Percentiles rank a stretch among this genome's conserved stretches.
phyloP scores from a whole-genome alignment of 2,797 vertebrate genomes.

The Centroberyx gerrardi region DNA sequence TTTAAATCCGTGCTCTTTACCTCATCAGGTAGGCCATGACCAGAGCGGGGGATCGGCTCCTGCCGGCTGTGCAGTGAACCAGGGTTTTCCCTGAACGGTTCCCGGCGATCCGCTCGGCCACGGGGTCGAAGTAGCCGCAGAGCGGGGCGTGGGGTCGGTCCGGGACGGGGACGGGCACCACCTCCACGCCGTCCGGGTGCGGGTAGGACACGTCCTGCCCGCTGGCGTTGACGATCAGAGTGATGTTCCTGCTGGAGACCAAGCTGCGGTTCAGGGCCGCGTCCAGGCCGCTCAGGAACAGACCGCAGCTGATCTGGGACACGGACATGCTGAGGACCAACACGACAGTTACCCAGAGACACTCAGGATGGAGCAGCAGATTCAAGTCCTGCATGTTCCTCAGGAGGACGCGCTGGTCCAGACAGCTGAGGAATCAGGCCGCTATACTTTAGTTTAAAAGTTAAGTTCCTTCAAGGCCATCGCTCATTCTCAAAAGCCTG shows the following conservation, averaged over 20 bases:
- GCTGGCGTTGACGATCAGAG: conserved; percentile 79
- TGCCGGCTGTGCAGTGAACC: conserved; percentile 81
- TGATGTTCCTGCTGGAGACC: conserved; percentile 72
- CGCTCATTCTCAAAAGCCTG: no score
- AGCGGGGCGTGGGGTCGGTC: conserved; percentile 80
- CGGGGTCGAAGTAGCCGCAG: conserved; percentile 68
- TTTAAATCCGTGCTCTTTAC: no score
- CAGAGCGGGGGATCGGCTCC: conserved; percentile 79
- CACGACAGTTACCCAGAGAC: no score
- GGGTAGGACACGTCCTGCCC: conserved; percentile 60
- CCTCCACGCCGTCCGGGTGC: conserved; percentile 49
- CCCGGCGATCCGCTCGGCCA: conserved; percentile 72
- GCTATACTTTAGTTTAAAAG: no score
- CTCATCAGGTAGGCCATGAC: conserved; percentile 83
- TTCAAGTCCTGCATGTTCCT: no score
- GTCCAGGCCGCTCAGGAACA: conserved; percentile 78
- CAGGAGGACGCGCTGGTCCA: no score
- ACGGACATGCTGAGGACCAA: conserved; percentile 53
- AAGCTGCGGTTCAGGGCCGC: conserved; percentile 61
- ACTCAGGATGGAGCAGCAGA: no score
- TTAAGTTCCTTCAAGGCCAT: no score
- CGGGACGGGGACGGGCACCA: conserved; percentile 68
- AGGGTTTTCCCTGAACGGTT: conserved; percentile 73
- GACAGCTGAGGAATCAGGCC: no score
- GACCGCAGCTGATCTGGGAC: conserved; percentile 70